Conservation (phyloP, 2,888 invertebrate genomes). For the Tinea pellionella region DNA sequence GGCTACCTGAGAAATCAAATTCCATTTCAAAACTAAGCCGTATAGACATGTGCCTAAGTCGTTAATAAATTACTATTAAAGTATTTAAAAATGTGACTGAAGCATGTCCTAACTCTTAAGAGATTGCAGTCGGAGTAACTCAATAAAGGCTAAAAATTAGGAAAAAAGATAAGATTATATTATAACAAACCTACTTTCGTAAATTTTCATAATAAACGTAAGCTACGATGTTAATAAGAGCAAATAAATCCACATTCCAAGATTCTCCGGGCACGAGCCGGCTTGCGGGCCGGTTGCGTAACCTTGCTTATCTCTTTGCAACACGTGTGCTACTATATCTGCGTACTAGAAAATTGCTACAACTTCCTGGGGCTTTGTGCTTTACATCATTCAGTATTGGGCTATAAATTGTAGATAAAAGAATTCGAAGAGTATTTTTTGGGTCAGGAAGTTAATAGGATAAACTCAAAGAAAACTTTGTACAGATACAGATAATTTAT, state of each 20-base stretch:
- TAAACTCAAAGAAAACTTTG: background rate
- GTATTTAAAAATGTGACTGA: background rate
- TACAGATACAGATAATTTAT: background rate
- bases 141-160: background rate
- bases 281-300: slow-evolving; percentile 12
- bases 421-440: background rate
- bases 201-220: background rate
- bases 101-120: background rate
- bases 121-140: background rate
- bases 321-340: slow-evolving; percentile 10
- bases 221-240: slow-evolving; percentile 2
- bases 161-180: background rate
- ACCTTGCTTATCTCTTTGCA: slow-evolving; percentile 12
- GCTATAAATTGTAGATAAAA: slow-evolving; percentile 5
- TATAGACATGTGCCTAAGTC: background rate
- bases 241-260: slow-evolving; percentile 7
- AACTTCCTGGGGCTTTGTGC: slow-evolving; percentile 10
- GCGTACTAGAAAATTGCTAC: slow-evolving; percentile 6
- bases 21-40: slow-evolving; percentile 5
- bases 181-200: background rate
- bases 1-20: slow-evolving; percentile 6
- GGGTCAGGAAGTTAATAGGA: background rate
- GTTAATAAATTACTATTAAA: background rate
- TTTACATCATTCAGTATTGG: slow-evolving; percentile 4
- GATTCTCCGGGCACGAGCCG: slow-evolving; percentile 9